Percentiles rank a stretch among this genome's conserved stretches.
Conservation (phyloP, 30 jellyfish, hydroid and myxozoan species). For the Turritopsis dohrnii region DNA sequence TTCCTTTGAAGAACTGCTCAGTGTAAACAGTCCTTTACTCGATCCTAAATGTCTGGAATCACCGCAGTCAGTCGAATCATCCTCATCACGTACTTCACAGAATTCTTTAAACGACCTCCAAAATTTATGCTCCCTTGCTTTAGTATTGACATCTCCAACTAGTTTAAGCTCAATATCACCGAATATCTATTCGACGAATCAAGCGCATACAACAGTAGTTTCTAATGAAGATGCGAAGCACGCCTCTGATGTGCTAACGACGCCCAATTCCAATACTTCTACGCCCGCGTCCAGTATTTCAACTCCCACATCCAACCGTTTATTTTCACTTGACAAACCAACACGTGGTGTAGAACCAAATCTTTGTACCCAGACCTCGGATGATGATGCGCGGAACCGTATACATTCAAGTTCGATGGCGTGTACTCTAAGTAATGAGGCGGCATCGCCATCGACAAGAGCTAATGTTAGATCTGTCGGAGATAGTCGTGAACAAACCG, state of each 20-base stretch:
- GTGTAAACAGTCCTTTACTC: not conserved
- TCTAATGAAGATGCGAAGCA: not conserved
- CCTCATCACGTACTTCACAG: not conserved
- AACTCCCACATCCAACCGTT: not conserved
- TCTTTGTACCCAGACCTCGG: not conserved
- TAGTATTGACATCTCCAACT: not conserved
- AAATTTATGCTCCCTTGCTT: not conserved
- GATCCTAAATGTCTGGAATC: not conserved
- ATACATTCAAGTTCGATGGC: not conserved
- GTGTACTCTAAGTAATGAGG: not conserved
- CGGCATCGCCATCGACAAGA: not conserved
- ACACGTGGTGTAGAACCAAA: too few relatives aligned
- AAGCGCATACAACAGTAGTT: not conserved
- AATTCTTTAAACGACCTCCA: not conserved
- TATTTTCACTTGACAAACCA: not conserved
- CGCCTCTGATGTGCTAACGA: not conserved
- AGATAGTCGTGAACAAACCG: not conserved
- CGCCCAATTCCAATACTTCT: not conserved
- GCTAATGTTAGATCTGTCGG: not conserved
- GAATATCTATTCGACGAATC: not conserved
- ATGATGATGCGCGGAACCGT: not conserved
- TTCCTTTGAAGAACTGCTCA: not conserved
- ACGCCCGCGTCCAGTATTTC: not conserved
- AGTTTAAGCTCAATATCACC: not conserved
- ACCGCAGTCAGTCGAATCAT: not conserved